A percentile compares a stretch with the other conserved stretches of the same genome.
phyloP scores from a whole-genome alignment of 2,113 vertebrate species.

The Spea multiplicata region DNA sequence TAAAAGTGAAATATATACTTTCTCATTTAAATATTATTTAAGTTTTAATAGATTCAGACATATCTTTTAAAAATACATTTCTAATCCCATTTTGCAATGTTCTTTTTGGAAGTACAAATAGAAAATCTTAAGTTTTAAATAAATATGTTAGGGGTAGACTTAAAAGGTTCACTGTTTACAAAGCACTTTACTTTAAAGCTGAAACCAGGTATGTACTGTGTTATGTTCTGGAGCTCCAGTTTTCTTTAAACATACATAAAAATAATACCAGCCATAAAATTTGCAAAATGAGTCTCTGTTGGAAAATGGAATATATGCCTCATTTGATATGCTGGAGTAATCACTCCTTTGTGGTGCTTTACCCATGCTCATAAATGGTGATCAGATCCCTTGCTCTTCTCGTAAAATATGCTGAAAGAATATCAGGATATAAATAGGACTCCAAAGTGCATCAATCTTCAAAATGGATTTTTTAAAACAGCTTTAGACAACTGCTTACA shows the following conservation, averaged over 20 bases:
- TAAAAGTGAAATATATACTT: too few relatives aligned
- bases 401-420: conserved; percentile 58
- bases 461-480: conserved; percentile 53
- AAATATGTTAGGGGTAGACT: background rate
- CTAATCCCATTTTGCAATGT: too few relatives aligned
- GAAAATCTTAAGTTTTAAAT: background rate
- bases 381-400: conserved; percentile 55
- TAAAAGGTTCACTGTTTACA: background rate
- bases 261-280: conserved; percentile 30
- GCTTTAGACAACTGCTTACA: conserved; percentile 55
- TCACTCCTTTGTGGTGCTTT: conserved; percentile 52
- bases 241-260: conserved; percentile 37
- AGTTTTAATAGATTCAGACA: too few relatives aligned
- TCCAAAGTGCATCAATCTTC: conserved; percentile 57
- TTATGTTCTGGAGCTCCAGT: conserved; percentile 13
- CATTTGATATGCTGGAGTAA: conserved; percentile 39
- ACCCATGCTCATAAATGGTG: conserved; percentile 51
- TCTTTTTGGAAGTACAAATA: too few relatives aligned
- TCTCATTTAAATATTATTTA: too few relatives aligned
- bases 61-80: too few relatives aligned
- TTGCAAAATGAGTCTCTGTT: conserved; percentile 31
- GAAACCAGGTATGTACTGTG: background rate
- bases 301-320: conserved; percentile 31
- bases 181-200: background rate
- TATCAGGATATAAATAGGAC: conserved; percentile 54